Evolutionary conservation across 2,113 vertebrate genomes (phyloP), one percentile per base, ranked within the genome.

Genomic region (Nanorana parkeri): DNA sequence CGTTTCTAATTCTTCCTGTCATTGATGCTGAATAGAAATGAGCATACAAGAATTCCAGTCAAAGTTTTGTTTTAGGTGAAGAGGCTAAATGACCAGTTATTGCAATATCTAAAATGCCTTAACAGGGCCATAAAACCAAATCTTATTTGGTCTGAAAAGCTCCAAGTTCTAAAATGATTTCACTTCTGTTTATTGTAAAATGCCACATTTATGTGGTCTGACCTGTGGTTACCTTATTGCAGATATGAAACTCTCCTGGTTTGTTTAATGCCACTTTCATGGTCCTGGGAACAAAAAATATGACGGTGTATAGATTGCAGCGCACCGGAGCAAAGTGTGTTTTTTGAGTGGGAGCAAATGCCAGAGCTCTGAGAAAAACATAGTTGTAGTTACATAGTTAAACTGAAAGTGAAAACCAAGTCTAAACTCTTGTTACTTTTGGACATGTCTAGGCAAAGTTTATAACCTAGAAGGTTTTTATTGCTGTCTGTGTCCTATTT

Each of bases 181-280:
- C 47, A 81, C 47, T 81, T 81, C 78, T 71, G 24, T 51, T 64
- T 80, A 36, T 32, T 81, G 19, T 52, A 3, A 80, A 29, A 65
- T 1, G 19, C 20, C 23, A 60, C 3, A 6, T 47, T 15, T 19
- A 60, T 41, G 54, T 19, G 36, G 56, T 61, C 41, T 64, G 56
- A 81, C 24, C 68, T 56, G 11, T 72, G 23, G 68, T 54, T 52
- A 72, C 54, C 63, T 19, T 28, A 51, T 73, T 81, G 58, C 32
- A 63, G 78, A 81, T 72, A 29, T 81, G 78, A 81, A 81, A 81
- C 78, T 81, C 5, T 58, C 24, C 10, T 47, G 28, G 63, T 79
- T 60, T 60, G 55, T 17, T 17, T 61, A 61, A 2, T n/a, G n/a
- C 6, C 24, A 32, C 28, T 80, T 71, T 58, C 52, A 21, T 10